A percentile compares a stretch with the other conserved stretches of the same genome.
Conservation (phyloP, 1,140 invertebrate genomes). For the Drosophila jambulina region DNA sequence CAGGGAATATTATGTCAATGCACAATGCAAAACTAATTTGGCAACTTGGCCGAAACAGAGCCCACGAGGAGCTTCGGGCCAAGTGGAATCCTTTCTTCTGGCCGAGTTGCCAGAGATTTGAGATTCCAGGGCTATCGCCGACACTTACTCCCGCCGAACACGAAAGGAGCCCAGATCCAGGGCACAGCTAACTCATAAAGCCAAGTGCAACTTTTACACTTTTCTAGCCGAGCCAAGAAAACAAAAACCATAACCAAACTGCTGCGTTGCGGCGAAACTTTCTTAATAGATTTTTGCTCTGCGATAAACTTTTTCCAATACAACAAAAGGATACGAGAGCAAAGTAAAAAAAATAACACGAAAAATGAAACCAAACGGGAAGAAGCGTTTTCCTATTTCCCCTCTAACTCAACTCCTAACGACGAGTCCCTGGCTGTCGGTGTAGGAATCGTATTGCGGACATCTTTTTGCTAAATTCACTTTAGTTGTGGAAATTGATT, state of each 20-base stretch:
- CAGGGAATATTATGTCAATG: conserved; percentile 54
- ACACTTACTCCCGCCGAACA: conserved; percentile 45
- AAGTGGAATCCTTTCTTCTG: conserved; percentile 46
- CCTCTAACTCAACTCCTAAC: conserved; percentile 29
- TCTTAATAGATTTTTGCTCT: conserved; percentile 81
- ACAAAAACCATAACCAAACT: conserved; percentile 69
- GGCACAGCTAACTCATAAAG: conserved; percentile 69
- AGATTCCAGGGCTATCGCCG: conserved; percentile 58
- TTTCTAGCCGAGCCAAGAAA: conserved; percentile 55
- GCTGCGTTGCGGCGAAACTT: conserved; percentile 79
- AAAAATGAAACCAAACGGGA: conserved; percentile 33
- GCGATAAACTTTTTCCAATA: conserved; percentile 73
- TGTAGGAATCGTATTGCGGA: conserved; percentile 59
- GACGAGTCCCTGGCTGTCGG: conserved; percentile 19
- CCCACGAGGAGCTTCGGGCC: conserved; percentile 16
- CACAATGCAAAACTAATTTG: conserved; percentile 64
- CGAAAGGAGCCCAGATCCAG: conserved; percentile 14
- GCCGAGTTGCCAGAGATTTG: conserved; percentile 7
- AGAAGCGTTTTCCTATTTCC: conserved; percentile 22
- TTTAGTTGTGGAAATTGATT: conserved; percentile 76
- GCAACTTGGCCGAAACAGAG: conserved; percentile 34
- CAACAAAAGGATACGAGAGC: conserved; percentile 16
- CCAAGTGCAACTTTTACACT: conserved; percentile 71
- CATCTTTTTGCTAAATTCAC: conserved; percentile 56
- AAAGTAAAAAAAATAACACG: conserved; percentile 2